These are phyloP conservation scores for Myocastor coypus DNA, from an alignment of 2,113 vertebrate genomes.

Conservation along the genomic window DNA sequence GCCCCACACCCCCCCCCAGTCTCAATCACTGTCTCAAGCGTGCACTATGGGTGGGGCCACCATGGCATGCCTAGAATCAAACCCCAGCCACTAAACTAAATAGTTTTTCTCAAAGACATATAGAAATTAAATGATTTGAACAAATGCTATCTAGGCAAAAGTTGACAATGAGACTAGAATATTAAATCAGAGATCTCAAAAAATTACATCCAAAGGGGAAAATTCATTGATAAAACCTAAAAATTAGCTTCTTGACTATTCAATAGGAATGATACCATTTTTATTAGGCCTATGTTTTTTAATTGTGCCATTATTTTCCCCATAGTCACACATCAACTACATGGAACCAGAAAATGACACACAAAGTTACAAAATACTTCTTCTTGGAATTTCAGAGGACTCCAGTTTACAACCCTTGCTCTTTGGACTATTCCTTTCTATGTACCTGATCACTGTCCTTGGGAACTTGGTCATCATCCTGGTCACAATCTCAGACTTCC, in stretches of 20 bases:
- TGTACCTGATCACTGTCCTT: conserved; percentile 6
- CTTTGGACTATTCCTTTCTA: not conserved
- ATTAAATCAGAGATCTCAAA: too few species aligned
- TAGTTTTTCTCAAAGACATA: not conserved
- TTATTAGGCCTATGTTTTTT: too few species aligned
- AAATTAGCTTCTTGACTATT: too few species aligned
- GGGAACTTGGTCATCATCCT: not conserved
- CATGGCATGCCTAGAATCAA: too few species aligned
- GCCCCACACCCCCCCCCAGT: too few species aligned
- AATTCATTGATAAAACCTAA: too few species aligned
- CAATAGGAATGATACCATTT: not conserved
- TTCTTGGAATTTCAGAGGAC: conserved; percentile 22
- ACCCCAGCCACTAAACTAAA: too few species aligned
- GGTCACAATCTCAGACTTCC: not conserved
- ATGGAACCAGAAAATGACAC: not conserved
- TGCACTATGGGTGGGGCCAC: too few species aligned
- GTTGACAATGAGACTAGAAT: too few species aligned
- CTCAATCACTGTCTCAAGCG: too few species aligned
- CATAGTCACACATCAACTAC: not conserved
- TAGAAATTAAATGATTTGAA: not conserved
- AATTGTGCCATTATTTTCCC: not conserved
- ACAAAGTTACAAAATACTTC: not conserved
- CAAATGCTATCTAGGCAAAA: not conserved
- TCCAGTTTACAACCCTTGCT: not conserved
- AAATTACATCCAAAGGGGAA: too few species aligned